A percentile compares a stretch with the other conserved stretches of the same genome.
Evolutionary conservation across 2,888 invertebrate species (phyloP).

Genomic region (Cerceris ruficornis): DNA sequence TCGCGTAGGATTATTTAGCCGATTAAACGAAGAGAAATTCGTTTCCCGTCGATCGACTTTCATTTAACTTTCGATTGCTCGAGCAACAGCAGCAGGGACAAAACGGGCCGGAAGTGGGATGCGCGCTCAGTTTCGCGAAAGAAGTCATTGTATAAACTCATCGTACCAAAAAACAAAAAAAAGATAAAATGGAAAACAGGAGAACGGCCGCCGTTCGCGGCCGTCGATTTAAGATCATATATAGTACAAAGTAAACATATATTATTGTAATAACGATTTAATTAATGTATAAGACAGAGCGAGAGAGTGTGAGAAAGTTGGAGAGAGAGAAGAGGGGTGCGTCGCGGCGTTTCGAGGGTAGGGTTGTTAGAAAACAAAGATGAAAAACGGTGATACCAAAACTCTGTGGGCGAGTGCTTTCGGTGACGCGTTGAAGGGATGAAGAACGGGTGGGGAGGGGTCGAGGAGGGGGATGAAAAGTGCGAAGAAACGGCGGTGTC

Average conservation of each 20-base stretch:
- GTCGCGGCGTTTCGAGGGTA: too few species aligned
- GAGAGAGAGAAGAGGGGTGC: slow-evolving; percentile 13
- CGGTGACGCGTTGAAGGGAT: slow-evolving; percentile 13
- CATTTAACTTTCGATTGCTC: background rate
- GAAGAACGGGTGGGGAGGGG: background rate
- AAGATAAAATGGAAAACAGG: background rate
- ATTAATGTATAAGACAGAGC: slow-evolving; percentile 64
- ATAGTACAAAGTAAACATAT: slow-evolving; percentile 82
- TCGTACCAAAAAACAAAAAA: slow-evolving; percentile 71
- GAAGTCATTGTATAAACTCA: slow-evolving; percentile 62
- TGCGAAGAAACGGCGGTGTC: slow-evolving; percentile 28
- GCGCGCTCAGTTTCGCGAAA: background rate
- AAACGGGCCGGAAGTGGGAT: background rate
- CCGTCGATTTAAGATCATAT: slow-evolving; percentile 80
- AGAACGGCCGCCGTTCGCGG: slow-evolving; percentile 66
- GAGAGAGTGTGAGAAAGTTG: slow-evolving; percentile 44
- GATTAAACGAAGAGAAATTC: too few species aligned
- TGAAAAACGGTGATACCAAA: slow-evolving; percentile 35
- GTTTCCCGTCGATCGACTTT: background rate
- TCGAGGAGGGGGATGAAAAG: background rate
- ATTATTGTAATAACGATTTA: slow-evolving; percentile 79
- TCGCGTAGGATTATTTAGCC: too few species aligned
- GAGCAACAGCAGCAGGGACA: background rate
- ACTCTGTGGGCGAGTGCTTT: slow-evolving; percentile 28
- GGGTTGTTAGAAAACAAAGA: background rate